Evolutionary conservation across 1,140 invertebrate genomes (phyloP), one percentile per base, ranked within the genome.

Genomic region (Thaumetopoea pityocampa): DNA sequence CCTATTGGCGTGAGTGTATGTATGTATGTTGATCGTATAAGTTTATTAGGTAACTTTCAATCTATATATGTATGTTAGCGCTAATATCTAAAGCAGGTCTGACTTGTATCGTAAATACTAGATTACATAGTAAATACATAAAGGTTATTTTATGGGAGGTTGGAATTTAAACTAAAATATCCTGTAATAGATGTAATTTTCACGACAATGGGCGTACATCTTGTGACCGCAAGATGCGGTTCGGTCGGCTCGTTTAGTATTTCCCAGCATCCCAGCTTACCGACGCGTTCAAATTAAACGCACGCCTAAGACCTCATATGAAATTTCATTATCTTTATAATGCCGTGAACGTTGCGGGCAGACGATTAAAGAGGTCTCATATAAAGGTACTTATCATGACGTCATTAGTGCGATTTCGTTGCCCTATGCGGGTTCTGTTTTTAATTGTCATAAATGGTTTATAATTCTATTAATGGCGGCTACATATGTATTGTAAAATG

Each of bases 311-410:
- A 42, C 40, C 51, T 45, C 19, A 46, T 62, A 59, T 58, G 59
- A 56, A 62, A 60, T 62, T 50, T 51, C 47, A 58, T 59, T 62
- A 48, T 37, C 49, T 52, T 56, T 50, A 61, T 61, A 58, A 60
- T 56, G 35, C 43, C 44, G 36, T 54, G 46, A 53, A 50, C 36
- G 54, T 56, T 47, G 35, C 32, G 23, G 37, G 29, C 23, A 37
- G 27, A 53, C 53, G 57, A 67, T 63, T 64, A 57, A 61, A 64
- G 50, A 52, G 54, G 47, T 38, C 54, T n/a, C 48, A 48, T 57
- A 56, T 46, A 51, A 58, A 56, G 52, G 54, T 67, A 66, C 63
- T 69, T 57, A 57, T 33, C 32, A 41, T 51, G 45, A 49, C 45
- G 51, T 54, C 56, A 61, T 57, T 55, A 57, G 36, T 44, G 43